Conservation (phyloP, 23 tunicate genomes). For the Styela clava region DNA sequence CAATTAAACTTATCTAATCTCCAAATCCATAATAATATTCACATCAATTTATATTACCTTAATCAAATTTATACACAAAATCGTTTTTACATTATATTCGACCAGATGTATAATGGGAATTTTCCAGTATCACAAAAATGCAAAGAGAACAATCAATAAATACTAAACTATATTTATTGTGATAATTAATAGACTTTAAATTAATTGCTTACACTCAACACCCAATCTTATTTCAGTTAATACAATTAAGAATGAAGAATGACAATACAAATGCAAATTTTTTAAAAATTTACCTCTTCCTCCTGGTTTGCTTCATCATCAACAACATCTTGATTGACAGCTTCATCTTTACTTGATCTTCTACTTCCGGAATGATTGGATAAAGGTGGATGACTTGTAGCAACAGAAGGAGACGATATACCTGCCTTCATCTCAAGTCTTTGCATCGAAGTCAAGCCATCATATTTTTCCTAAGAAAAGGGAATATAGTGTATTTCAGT, state of each 20-base stretch:
- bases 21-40: background rate
- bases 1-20: background rate
- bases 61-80: no score
- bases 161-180: no score
- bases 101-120: no score
- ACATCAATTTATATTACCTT: background rate
- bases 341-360: conserved; percentile 7
- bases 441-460: conserved; percentile 56
- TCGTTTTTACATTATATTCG: no score
- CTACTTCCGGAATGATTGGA: conserved; percentile 9
- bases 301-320: background rate
- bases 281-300: conserved; percentile 6
- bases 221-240: no score
- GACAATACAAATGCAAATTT: no score
- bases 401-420: background rate
- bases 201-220: no score
- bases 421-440: conserved; percentile 53
- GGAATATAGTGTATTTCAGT: no score
- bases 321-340: background rate
- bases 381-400: background rate
- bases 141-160: background rate
- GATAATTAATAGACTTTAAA: no score
- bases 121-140: no score
- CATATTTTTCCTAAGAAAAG: conserved; percentile 30
- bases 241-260: no score